Evolutionary conservation across 2,888 invertebrate genomes (phyloP).

Genomic region (Asteroscopus sphinx): DNA sequence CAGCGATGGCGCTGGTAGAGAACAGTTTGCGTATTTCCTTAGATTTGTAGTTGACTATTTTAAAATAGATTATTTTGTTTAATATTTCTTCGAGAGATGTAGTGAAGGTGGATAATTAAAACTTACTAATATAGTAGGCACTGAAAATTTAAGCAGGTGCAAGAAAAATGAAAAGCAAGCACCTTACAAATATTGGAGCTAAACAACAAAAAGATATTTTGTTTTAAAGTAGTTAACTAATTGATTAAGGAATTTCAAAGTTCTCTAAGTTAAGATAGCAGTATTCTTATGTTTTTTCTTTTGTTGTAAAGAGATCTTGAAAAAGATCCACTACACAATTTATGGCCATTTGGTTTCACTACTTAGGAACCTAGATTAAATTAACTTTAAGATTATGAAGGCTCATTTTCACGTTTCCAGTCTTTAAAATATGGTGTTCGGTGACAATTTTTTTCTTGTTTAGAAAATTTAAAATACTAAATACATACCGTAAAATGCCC

Average conservation of each 20-base stretch:
- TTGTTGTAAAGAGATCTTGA: conserved; percentile 1
- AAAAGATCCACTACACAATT: conserved; percentile 9
- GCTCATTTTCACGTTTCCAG: conserved; percentile 3
- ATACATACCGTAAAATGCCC: too few species aligned
- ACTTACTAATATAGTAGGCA: background rate
- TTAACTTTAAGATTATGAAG: background rate
- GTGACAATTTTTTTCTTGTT: too few species aligned
- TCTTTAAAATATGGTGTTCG: too few species aligned
- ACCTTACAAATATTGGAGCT: too few species aligned
- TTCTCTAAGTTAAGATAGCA: conserved; percentile 10
- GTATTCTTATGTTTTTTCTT: conserved; percentile 9
- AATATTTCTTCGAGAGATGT: background rate
- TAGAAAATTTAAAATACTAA: too few species aligned
- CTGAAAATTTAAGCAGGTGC: background rate
- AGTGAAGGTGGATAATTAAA: background rate
- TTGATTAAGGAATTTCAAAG: background rate
- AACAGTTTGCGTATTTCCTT: conserved; percentile 3
- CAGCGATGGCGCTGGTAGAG: conserved; percentile 13
- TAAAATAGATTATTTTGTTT: background rate
- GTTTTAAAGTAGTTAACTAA: background rate
- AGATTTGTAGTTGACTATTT: too few species aligned
- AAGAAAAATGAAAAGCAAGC: too few species aligned
- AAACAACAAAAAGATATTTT: too few species aligned
- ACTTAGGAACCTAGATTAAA: conserved; percentile 6
- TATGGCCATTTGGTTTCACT: conserved; percentile 4